Base-by-base conservation (phyloP, 2,888 invertebrate genomes). In the Synanthedon myopaeformis region DNA sequence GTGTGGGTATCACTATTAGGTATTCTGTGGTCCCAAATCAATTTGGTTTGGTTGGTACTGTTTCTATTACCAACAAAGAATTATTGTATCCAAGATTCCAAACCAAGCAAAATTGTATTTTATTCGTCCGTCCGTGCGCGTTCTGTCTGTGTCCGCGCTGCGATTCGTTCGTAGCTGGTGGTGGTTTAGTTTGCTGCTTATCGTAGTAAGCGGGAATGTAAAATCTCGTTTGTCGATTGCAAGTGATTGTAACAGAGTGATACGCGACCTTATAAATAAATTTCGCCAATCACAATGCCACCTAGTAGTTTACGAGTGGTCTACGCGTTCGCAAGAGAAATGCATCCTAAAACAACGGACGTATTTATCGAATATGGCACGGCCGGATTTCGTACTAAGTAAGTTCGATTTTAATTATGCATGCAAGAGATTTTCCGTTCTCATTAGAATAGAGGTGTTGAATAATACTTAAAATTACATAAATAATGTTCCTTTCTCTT, bases 301-400 rank as follows among this genome's bases (percentile, higher is more conserved):
- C 86, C 89, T 74, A 89, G 89, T 80, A 89, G 89, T 78, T 79
- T 89, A 76, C 89, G 91, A 80, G 91, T 91, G 59, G 91, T 92
- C 65, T 93, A 93, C 89, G 93, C 93, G 72, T 93, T 93, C 87
- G 92, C 93, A 56, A 90, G 92, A 82, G 91, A 92, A 89, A 92
- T 93, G 91, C 92, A 93, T 75, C 92, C 92, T 28, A 93, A 92
- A 82, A 91, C 89, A 50, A 81, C 89, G 54, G 90, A 90, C 66
- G 88, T 89, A 61, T 89, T 89, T 70, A 91, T 94, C 65, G 89
- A 93, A 79, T 95, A 95, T 87, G 95, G 95, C 64, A 95, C 95
- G 57, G 94, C 95, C 64, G 95, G 95, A 71, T 95, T 95, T 78
- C 91, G 95, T 68, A 92, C 92, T 68, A 93, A 91, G 94, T 94